Percentiles rank a stretch among this genome's conserved stretches.
phyloP scores from a whole-genome alignment of 2,113 vertebrate genomes.

The Hassar affinis region DNA sequence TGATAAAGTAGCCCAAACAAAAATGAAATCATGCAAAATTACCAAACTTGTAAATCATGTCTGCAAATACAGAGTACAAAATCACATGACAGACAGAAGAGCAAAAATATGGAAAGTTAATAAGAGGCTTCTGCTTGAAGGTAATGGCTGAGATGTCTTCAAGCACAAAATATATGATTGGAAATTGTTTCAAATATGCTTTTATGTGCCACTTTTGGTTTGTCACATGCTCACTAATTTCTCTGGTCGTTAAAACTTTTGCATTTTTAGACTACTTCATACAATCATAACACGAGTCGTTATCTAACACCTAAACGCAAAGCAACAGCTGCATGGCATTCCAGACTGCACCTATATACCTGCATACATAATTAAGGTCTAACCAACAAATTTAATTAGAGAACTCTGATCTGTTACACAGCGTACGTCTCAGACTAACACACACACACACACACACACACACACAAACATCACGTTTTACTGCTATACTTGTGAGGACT shows the following conservation, averaged over 20 bases:
- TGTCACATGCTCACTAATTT: background rate
- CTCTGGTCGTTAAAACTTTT: background rate
- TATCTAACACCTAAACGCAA: background rate
- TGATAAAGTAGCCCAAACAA: conserved; percentile 13
- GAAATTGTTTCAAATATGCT: background rate
- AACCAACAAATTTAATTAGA: background rate
- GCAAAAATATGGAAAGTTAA: conserved; percentile 6
- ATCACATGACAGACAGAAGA: background rate
- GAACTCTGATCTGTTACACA: background rate
- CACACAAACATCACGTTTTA: background rate
- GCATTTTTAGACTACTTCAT: background rate
- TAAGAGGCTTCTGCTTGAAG: conserved; percentile 2
- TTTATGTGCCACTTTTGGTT: conserved; percentile 7
- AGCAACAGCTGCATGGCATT: background rate
- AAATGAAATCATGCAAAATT: conserved; percentile 5
- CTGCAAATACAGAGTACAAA: background rate
- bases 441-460: background rate
- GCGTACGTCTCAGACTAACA: background rate
- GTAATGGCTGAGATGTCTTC: background rate
- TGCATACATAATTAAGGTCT: conserved; percentile 12
- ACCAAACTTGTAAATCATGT: background rate
- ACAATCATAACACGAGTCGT: background rate
- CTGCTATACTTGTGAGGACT: background rate
- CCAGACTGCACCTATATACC: background rate
- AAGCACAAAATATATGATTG: conserved; percentile 1